Evolutionary conservation across 2,888 invertebrate species (phyloP).

Genomic region (Noctua fimbriata): DNA sequence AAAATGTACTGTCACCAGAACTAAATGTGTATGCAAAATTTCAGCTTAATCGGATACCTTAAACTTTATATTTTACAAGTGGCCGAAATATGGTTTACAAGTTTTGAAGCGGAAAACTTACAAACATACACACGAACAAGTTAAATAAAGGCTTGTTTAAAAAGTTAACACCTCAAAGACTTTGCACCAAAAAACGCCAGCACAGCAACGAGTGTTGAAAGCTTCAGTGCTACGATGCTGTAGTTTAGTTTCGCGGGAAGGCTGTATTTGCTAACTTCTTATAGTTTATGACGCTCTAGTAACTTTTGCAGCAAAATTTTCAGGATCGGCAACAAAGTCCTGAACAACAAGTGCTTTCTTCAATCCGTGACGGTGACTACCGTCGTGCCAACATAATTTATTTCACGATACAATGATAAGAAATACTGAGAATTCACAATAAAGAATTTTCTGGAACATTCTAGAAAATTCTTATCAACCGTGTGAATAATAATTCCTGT

Average conservation of each 20-base stretch:
- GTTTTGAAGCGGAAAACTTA: too few species aligned
- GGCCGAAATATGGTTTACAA: too few species aligned
- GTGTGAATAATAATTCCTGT: too few species aligned
- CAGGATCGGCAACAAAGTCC: background rate
- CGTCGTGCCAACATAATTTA: background rate
- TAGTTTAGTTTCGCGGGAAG: background rate
- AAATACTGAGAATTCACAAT: background rate
- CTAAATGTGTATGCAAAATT: too few species aligned
- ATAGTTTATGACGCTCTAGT: background rate
- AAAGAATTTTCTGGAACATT: background rate
- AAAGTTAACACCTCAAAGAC: background rate
- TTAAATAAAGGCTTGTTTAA: too few species aligned
- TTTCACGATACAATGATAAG: background rate
- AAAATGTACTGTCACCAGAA: too few species aligned
- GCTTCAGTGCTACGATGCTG: background rate
- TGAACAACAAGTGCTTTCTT: background rate
- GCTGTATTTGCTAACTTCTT: background rate
- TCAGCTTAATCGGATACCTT: too few species aligned
- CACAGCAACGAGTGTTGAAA: background rate
- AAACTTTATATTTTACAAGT: too few species aligned
- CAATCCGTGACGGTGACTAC: background rate
- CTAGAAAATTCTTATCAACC: background rate
- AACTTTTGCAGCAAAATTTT: conserved; percentile 5
- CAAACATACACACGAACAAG: too few species aligned
- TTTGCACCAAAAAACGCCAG: background rate